Percentiles rank a stretch among this genome's conserved stretches.
Conservation (phyloP, 2,113 vertebrate genomes). For the Gobius niger region DNA sequence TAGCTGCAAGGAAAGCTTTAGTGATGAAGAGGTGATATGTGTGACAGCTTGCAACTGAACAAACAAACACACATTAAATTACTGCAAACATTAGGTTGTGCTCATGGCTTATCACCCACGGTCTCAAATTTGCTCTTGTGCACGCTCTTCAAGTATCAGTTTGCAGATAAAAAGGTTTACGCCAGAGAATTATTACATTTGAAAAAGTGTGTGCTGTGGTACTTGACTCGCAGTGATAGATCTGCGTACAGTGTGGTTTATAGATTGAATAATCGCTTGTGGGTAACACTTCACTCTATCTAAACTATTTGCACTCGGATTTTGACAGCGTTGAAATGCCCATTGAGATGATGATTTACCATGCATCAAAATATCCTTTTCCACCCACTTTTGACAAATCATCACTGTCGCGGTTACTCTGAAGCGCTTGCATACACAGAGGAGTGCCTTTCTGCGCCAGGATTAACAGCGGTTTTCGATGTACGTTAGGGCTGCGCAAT, state of each 20-base stretch:
- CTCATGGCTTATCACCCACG: neutral
- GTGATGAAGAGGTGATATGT: constrained; percentile 50
- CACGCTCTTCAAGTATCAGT: constrained; percentile 2
- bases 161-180: constrained; percentile 19
- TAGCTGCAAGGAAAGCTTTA: constrained; percentile 31
- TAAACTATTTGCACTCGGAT: neutral
- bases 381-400: constrained; percentile 5
- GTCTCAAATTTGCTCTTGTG: constrained; percentile 9
- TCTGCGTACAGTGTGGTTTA: neutral
- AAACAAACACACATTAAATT: constrained; percentile 41
- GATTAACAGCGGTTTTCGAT: neutral
- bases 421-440: neutral
- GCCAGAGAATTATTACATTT: neutral
- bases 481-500: neutral
- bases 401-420: neutral
- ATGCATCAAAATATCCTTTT: constrained; percentile 3
- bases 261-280: neutral
- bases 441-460: neutral
- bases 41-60: constrained; percentile 51
- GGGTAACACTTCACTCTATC: constrained; percentile 3
- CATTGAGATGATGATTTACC: neutral
- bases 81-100: constrained; percentile 11
- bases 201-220: neutral
- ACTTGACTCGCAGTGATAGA: neutral
- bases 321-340: neutral